Evolutionary conservation across 2,888 invertebrate species (phyloP), one percentile per base, ranked within the genome.

Genomic region (Atethmia centrago): DNA sequence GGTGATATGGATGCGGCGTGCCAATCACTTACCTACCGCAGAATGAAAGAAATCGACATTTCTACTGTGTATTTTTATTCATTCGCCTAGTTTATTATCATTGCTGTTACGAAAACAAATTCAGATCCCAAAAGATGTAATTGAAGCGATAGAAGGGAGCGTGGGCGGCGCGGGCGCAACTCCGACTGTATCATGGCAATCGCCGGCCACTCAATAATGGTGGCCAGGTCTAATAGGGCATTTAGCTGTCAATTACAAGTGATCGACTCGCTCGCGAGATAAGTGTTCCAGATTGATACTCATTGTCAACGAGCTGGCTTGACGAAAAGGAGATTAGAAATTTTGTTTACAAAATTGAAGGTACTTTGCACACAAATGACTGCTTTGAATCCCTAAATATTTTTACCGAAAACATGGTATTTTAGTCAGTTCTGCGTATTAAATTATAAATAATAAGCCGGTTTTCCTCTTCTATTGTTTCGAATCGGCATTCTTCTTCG

Each of bases 231-330:
- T 93, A 94, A 94, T 93, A 92, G 89, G 90, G 88, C 90, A 91
- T 94, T 94, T 94, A 93, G 88, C 91, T 94, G 94, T 93, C 95
- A 94, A 93, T 94, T 94, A 93, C 87, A 86, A 89, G 88, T 83
- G 87, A 89, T 87, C 88, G 89, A 87, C 83, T 79, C 82, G 81
- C 75, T 74, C 80, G 80, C 72, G 70, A 84, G 91, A 88, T 86
- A 86, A 87, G 72, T 85, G 76, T 58, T 77, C 72, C 72, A 82
- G 85, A 88, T 88, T 83, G 85, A 88, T 88, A 82, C 75, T 71
- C 71, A 88, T 86, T 89, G 86, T 88, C 84, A 86, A 72, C 81
- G 75, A 84, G 67, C 70, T 71, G 79, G 77, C 70, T 71, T 80
- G 79, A 83, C 75, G 71, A 81, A 80, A 36, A 31, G 21, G 25